These are phyloP conservation scores for Nomada ferruginata DNA, from an alignment of 2,888 invertebrate species.

Conservation along the genomic window DNA sequence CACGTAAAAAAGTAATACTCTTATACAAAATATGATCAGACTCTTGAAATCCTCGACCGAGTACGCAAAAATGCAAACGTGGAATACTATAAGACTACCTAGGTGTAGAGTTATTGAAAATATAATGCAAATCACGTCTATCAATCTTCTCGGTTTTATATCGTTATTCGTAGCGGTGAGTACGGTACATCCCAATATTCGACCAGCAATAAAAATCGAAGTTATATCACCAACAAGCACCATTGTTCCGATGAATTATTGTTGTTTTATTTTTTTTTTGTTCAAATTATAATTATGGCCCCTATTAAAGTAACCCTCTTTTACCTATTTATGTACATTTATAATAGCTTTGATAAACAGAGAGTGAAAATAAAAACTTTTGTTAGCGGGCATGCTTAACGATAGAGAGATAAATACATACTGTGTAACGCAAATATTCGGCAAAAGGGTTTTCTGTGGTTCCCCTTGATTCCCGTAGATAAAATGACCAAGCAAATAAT, in stretches of 20 bases:
- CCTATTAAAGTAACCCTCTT: too few species aligned
- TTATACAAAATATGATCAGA: conserved; percentile 48
- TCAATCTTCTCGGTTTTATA: conserved; percentile 59
- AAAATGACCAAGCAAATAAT: not conserved
- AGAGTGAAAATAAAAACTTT: too few species aligned
- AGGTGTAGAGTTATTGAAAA: conserved; percentile 46
- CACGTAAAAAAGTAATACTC: conserved; percentile 61
- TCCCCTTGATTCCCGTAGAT: not conserved
- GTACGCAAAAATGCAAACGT: conserved; percentile 57
- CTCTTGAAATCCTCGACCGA: conserved; percentile 42
- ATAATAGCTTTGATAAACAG: not conserved
- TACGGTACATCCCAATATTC: conserved; percentile 67
- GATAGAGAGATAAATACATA: not conserved
- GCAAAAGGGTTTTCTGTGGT: not conserved
- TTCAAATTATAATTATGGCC: too few species aligned
- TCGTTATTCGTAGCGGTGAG: conserved; percentile 60
- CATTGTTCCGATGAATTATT: conserved; percentile 43
- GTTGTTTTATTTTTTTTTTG: not conserved
- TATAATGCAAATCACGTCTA: conserved; percentile 59
- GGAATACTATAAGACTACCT: conserved; percentile 19
- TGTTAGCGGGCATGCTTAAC: too few species aligned
- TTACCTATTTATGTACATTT: not conserved
- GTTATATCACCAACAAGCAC: conserved; percentile 60
- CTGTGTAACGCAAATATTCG: not conserved
- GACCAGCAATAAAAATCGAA: conserved; percentile 60